Percentiles rank a stretch among this genome's conserved stretches.
phyloP scores from a whole-genome alignment of 2,888 invertebrate genomes.

The Plagiodera versicolora region DNA sequence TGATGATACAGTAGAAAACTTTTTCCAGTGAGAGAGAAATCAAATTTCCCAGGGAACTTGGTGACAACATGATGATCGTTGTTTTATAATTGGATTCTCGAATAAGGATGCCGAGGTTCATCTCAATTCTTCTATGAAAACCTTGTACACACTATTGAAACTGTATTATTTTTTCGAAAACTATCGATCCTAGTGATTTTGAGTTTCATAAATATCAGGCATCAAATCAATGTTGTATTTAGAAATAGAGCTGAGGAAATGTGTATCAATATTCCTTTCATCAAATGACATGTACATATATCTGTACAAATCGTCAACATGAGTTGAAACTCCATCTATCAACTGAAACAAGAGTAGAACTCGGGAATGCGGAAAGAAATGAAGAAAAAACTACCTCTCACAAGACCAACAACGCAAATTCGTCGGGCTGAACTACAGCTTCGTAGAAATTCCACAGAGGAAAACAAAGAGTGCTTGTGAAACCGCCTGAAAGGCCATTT shows the following conservation, averaged over 20 bases:
- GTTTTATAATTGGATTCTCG: too few species aligned
- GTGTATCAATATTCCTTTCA: too few species aligned
- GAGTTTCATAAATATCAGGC: too few species aligned
- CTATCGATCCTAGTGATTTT: too few species aligned
- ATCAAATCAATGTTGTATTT: too few species aligned
- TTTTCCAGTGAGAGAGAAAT: slow-evolving; percentile 14
- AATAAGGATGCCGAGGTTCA: too few species aligned
- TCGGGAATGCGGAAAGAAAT: neutral
- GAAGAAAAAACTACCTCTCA: neutral
- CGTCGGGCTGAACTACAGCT: slow-evolving; percentile 25
- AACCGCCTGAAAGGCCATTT: slow-evolving; percentile 20
- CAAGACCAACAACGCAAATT: neutral
- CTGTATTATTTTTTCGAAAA: too few species aligned
- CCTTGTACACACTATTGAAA: too few species aligned
- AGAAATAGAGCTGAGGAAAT: too few species aligned
- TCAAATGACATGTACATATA: too few species aligned
- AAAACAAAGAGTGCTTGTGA: slow-evolving; percentile 23
- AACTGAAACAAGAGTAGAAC: neutral
- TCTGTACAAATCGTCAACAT: too few species aligned
- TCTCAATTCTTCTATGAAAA: too few species aligned
- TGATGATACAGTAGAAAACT: slow-evolving; percentile 2
- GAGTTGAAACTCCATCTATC: neutral
- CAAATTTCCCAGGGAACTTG: slow-evolving; percentile 1
- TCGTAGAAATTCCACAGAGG: slow-evolving; percentile 24
- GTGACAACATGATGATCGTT: neutral